Base-by-base conservation (phyloP, 2,888 invertebrate genomes). In the Drosophila antonietae region DNA sequence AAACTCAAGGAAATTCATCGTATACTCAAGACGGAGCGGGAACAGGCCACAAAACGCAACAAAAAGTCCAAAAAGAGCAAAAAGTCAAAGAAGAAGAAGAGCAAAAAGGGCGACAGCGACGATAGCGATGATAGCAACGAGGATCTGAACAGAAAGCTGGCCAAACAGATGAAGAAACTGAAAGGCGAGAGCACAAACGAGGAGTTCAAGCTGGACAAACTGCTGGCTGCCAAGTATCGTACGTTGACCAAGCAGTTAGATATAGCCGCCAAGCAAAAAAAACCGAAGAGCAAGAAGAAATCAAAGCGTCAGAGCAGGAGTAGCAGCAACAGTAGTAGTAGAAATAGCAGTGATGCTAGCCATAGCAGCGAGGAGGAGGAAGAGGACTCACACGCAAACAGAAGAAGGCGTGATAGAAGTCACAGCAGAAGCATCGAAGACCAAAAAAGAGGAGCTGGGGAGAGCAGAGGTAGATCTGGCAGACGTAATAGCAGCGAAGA, bases 1-100 rank as follows among this genome's bases (percentile, higher is more conserved):
- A 97, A 97, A 92, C 93, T 99, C 80, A 97, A 97, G 79, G 96
- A 96, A 89, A 93, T 99, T 1, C 95, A 97, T 83, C 95, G 97
- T 90, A 94, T 97, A 87, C 95, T 98, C 72, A 94, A 95, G 88
- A 94, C 93, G 55, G 94, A 95, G 86, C 93, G 94, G 88, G 81
- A 84, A 12, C 66, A 83, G 3, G 75, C 78, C 1, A 60, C 46
- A 4, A 92, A 84, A 61, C 88, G 80, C 0, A 61, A 47, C 14
- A 82, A 77, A 41, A 77, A 73, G 10, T 28, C 68, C 4, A 89
- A 89, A 56, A 90, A 90, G 46, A 80, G 80, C 35, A 88, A 84
- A 39, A 89, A 90, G 56, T 81, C 83, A 0, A 91, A 90, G 65
- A 91, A 88, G 35, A 81, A 78, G 41, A 89, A 87, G 51, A 92